Percentiles rank a stretch among this genome's conserved stretches.
phyloP scores from a whole-genome alignment of 2,888 invertebrate species.

The Bugulina stolonifera region DNA sequence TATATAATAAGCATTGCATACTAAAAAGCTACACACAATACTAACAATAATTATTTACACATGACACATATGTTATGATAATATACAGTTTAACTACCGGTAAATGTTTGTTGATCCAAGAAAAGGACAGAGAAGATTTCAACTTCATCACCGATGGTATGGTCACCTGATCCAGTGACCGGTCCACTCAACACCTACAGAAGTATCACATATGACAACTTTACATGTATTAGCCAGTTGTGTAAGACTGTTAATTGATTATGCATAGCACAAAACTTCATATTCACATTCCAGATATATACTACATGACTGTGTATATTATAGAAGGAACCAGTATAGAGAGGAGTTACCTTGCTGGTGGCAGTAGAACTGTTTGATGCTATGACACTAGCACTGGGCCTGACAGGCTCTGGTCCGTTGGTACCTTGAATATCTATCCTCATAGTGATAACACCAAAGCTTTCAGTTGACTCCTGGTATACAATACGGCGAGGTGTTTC shows the following conservation, averaged over 20 bases:
- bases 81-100: no score
- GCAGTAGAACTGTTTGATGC: conserved; percentile 58
- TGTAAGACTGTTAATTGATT: no score
- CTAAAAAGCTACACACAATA: no score
- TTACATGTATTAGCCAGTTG: no score
- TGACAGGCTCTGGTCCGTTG: conserved; percentile 63
- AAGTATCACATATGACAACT: no score
- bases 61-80: no score
- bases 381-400: conserved; percentile 73
- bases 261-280: no score
- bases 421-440: conserved; percentile 76
- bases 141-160: conserved; percentile 68
- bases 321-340: not conserved
- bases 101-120: conserved; percentile 93
- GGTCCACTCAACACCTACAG: conserved; percentile 42
- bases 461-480: conserved; percentile 72
- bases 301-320: not conserved
- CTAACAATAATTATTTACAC: no score
- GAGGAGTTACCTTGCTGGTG: conserved; percentile 8
- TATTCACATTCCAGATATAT: no score
- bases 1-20: no score
- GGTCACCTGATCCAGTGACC: conserved; percentile 56
- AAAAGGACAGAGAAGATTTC: conserved; percentile 79
- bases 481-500: conserved; percentile 91
- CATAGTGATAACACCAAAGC: conserved; percentile 87